Conservation (phyloP, 1,140 invertebrate species). For the Leptopilina boulardi region DNA sequence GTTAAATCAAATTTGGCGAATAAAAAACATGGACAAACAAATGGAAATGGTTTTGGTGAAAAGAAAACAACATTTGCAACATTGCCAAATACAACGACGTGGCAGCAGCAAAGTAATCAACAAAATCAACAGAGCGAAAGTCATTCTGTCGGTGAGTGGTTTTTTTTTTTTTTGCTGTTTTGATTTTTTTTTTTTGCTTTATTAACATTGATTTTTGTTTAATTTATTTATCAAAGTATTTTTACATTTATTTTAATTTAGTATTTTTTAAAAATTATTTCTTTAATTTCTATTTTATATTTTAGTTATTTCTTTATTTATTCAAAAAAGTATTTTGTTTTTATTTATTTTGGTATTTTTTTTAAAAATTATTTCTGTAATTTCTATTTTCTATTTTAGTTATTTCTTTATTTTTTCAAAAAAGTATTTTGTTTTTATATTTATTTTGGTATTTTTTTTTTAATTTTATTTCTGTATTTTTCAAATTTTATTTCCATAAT, state of each 20-base stretch:
- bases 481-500: too few species aligned
- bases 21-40: slow-evolving; percentile 71
- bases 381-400: too few species aligned
- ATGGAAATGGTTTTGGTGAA: slow-evolving; percentile 74
- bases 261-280: background rate
- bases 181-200: background rate
- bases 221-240: background rate
- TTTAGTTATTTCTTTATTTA: too few species aligned
- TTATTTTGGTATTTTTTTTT: too few species aligned
- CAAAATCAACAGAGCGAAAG: slow-evolving; percentile 70
- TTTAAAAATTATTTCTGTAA: background rate
- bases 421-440: background rate
- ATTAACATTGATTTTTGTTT: background rate
- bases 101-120: slow-evolving; percentile 84
- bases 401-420: too few species aligned
- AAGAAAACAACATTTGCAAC: slow-evolving; percentile 84
- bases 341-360: too few species aligned
- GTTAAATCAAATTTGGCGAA: slow-evolving; percentile 66
- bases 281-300: background rate
- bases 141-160: slow-evolving; percentile 66
- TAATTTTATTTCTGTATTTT: background rate
- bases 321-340: background rate
- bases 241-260: too few species aligned
- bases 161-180: background rate
- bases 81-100: slow-evolving; percentile 89